A percentile compares a stretch with the other conserved stretches of the same genome.
Evolutionary conservation across 2,797 vertebrate species (phyloP).

Genomic region (Zalophus californianus): DNA sequence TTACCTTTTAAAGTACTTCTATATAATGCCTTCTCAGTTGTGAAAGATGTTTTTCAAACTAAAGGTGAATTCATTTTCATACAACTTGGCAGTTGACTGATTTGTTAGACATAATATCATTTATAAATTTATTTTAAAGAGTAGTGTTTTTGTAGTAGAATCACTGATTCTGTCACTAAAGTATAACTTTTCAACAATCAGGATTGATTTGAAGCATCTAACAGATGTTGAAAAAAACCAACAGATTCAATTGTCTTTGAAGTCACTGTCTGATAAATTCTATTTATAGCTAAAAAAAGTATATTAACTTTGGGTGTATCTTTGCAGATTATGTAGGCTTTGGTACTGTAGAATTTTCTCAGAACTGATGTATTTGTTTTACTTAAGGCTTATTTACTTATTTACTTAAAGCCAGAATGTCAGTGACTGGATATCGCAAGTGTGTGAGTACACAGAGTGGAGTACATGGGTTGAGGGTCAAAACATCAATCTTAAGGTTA

Average conservation of each 20-base stretch:
- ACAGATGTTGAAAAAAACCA: background rate
- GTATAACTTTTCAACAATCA: background rate
- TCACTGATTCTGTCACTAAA: background rate
- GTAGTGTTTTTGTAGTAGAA: background rate
- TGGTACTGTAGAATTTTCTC: background rate
- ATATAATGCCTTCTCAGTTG: background rate
- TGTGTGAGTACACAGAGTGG: background rate
- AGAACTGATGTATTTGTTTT: background rate
- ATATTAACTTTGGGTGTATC: background rate
- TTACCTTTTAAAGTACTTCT: background rate
- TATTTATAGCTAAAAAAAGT: background rate
- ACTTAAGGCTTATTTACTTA: background rate
- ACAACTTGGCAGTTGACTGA: background rate
- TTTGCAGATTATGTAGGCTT: conserved; percentile 8
- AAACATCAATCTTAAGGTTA: background rate
- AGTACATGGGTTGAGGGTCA: background rate
- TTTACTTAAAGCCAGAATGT: background rate
- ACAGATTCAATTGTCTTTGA: background rate
- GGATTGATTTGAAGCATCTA: background rate
- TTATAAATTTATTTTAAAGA: conserved; percentile 28
- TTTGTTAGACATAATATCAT: conserved; percentile 12
- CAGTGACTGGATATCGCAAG: background rate
- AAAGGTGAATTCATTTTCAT: conserved; percentile 15
- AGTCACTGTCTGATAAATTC: background rate
- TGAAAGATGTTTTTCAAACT: conserved; percentile 21